Evolutionary conservation across 2,888 invertebrate species (phyloP).

Genomic region (Drosophila eohydei): DNA sequence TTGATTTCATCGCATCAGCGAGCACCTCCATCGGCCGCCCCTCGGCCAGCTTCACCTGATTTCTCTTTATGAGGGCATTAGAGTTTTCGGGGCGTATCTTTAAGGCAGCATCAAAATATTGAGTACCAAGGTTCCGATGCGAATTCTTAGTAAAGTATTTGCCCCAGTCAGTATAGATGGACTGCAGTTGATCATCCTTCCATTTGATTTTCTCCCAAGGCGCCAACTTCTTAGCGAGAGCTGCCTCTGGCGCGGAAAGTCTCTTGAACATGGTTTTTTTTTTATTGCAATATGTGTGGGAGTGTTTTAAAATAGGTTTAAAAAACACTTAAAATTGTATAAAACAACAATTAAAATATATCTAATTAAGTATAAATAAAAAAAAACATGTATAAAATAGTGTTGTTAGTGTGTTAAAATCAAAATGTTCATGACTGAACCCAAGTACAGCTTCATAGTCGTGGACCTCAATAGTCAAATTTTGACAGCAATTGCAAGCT

Average conservation of each 20-base stretch:
- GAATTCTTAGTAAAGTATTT: constrained; percentile 67
- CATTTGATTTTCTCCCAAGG: constrained; percentile 78
- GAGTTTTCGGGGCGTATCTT: constrained; percentile 61
- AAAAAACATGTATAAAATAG: constrained; percentile 15
- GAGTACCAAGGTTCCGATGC: constrained; percentile 59
- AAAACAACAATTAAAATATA: constrained; percentile 14
- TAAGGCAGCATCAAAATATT: constrained; percentile 76
- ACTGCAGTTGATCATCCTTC: constrained; percentile 68
- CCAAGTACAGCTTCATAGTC: neutral
- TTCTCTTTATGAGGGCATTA: constrained; percentile 66
- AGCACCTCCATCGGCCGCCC: constrained; percentile 74
- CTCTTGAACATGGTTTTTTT: constrained; percentile 12
- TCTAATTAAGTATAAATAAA: constrained; percentile 7
- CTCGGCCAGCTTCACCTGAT: constrained; percentile 69
- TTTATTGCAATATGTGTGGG: no score
- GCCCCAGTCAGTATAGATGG: constrained; percentile 82
- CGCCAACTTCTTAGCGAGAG: constrained; percentile 34
- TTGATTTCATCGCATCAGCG: constrained; percentile 67
- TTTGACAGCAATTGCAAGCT: constrained; percentile 3
- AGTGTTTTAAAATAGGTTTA: neutral
- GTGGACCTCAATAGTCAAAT: neutral
- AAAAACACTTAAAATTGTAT: constrained; percentile 17
- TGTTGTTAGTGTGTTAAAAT: constrained; percentile 15
- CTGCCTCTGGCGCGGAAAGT: neutral
- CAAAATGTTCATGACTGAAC: constrained; percentile 5